Evolutionary conservation across 2,113 vertebrate genomes (phyloP).

Genomic region (Ageneiosus marmoratus): DNA sequence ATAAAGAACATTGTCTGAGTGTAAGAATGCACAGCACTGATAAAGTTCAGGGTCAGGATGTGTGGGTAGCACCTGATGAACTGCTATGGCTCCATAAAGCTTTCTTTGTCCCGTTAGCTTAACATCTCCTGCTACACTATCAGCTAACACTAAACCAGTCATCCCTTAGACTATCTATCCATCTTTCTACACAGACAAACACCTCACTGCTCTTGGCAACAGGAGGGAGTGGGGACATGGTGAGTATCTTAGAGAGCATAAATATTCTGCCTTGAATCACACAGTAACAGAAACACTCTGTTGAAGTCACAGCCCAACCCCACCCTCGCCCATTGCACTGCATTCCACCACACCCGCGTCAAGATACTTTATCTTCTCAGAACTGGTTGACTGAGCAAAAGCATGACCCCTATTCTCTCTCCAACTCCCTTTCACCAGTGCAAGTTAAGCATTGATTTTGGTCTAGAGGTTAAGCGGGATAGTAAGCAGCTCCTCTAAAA

Average conservation of each 20-base stretch:
- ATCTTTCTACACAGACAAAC: constrained; percentile 70
- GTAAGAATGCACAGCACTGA: constrained; percentile 14
- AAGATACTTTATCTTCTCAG: constrained; percentile 45
- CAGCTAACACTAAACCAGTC: constrained; percentile 44
- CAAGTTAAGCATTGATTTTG: constrained; percentile 6
- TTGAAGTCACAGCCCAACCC: constrained; percentile 12
- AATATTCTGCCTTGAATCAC: constrained; percentile 80
- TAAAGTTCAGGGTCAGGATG: constrained; percentile 34
- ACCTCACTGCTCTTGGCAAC: constrained; percentile 70
- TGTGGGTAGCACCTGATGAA: constrained; percentile 41
- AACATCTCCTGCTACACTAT: constrained; percentile 13
- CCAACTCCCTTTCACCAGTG: constrained; percentile 24
- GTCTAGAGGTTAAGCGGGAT: not conserved
- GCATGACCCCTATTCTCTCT: constrained; percentile 19
- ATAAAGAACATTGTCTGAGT: not conserved
- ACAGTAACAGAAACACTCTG: constrained; percentile 6
- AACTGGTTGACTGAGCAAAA: constrained; percentile 45
- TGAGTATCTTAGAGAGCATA: constrained; percentile 76
- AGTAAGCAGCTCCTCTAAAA: not conserved
- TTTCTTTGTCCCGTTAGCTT: constrained; percentile 47
- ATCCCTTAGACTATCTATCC: constrained; percentile 72
- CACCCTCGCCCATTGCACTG: not conserved
- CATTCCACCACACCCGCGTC: constrained; percentile 28
- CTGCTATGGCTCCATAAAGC: constrained; percentile 42
- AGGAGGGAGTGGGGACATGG: constrained; percentile 68